Base-by-base conservation (phyloP, 2,888 invertebrate species). In the Euzetes globulus region DNA sequence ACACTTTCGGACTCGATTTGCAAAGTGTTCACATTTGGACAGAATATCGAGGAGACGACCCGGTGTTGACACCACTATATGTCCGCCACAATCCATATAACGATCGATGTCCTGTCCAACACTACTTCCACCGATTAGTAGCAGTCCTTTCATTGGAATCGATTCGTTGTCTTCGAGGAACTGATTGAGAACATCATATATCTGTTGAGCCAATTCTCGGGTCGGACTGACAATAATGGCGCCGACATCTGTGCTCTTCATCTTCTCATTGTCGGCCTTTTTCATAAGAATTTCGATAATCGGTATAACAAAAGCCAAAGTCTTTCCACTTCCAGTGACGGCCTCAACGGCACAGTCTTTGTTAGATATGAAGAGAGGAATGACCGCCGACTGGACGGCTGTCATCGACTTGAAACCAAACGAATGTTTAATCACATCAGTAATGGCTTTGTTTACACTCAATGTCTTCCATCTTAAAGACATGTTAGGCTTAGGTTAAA, bases 321-420 rank as follows among this genome's bases (percentile, higher is more conserved):
- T 99, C 85, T 99, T 99, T 19, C 99, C 99, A 78, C 97, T 97
- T 4, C 99, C 99, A 0, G 99, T 99, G 0, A 98, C 94, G 4
- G 99, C 98, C 84, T 99, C 97, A 0, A 92, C 98, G 0, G 94
- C 95, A 17, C 99, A 95, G 86, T 99, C 99, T 83, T 96, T 97
- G 79, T 92, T 91, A 11, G 88, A 88, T 72, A 97, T 82, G 72
- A 99, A 85, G 73, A 94, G 85, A 0, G 95, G 95, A 80, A 96
- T 95, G 73, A 91, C 89, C 0, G 93, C 92, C 5, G 91, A 90
- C 82, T 86, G 86, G 1, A 87, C 87, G 13, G 88, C 88, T 29
- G 88, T 88, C 85, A 87, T 87, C 17, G 82, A 81, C 22, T 81
- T 80, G 81, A 88, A 88, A 77, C 85, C 84, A 7, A 88, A 81